Evolutionary conservation across 2,797 vertebrate genomes (phyloP).

Genomic region (Diplodus puntazzo): DNA sequence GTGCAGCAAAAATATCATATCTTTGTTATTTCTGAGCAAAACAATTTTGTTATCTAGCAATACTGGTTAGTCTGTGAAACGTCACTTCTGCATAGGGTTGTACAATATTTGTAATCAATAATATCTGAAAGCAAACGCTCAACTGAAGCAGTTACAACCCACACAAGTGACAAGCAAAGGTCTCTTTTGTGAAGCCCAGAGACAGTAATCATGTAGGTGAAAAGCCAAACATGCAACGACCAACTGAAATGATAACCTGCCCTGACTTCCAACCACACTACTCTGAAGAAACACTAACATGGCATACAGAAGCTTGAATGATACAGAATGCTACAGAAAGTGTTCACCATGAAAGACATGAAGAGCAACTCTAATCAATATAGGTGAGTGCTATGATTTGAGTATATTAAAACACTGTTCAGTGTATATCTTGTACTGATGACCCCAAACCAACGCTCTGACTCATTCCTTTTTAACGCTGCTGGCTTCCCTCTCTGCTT

Average conservation of each 20-base stretch:
- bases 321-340: neutral
- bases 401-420: constrained; percentile 13
- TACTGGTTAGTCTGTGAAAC: neutral
- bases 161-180: too few species aligned
- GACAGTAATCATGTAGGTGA: neutral
- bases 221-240: neutral
- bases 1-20: too few species aligned
- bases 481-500: constrained; percentile 28
- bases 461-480: constrained; percentile 13
- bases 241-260: neutral
- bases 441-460: constrained; percentile 20
- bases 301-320: neutral
- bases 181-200: neutral
- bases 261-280: neutral
- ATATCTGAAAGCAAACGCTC: neutral
- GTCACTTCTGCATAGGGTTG: too few species aligned
- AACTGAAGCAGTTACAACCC: neutral
- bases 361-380: neutral
- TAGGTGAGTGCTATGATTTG: neutral
- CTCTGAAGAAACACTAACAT: too few species aligned
- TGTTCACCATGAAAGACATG: neutral
- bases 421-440: neutral
- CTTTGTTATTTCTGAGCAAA: too few species aligned
- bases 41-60: neutral
- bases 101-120: neutral